Conservation (phyloP, 2,113 vertebrate genomes). For the Hystrix brachyura region DNA sequence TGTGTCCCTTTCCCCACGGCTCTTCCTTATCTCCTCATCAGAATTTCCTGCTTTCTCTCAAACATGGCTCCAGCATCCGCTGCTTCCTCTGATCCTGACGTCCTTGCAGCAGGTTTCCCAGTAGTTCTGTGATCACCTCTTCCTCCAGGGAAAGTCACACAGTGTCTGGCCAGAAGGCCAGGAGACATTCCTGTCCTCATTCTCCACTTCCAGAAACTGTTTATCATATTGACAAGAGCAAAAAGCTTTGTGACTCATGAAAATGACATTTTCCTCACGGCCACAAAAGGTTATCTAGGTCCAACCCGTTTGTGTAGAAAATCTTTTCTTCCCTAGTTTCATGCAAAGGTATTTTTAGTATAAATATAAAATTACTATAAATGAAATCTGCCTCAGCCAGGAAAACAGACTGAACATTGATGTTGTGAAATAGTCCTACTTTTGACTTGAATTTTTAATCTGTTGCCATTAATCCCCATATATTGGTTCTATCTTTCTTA, state of each 20-base stretch:
- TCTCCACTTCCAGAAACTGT: constrained; percentile 44
- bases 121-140: not conserved
- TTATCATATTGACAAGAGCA: not conserved
- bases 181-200: not conserved
- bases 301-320: not conserved
- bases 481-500: not conserved
- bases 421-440: not conserved
- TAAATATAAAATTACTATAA: constrained; percentile 7
- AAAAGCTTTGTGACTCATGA: constrained; percentile 30
- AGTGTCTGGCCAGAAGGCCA: not conserved
- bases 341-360: not conserved
- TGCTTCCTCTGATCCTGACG: not conserved
- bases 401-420: not conserved
- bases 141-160: not conserved
- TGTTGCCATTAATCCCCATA: rapidly evolving
- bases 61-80: not conserved
- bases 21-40: constrained; percentile 55
- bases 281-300: not conserved
- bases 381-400: not conserved
- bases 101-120: not conserved
- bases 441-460: not conserved
- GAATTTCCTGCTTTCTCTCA: constrained; percentile 72
- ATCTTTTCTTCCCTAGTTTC: not conserved
- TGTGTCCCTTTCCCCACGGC: not conserved
- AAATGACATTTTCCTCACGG: not conserved